Percentiles rank a stretch among this genome's conserved stretches.
Conservation (phyloP, 1,140 invertebrate genomes). For the Diabrotica virgifera region DNA sequence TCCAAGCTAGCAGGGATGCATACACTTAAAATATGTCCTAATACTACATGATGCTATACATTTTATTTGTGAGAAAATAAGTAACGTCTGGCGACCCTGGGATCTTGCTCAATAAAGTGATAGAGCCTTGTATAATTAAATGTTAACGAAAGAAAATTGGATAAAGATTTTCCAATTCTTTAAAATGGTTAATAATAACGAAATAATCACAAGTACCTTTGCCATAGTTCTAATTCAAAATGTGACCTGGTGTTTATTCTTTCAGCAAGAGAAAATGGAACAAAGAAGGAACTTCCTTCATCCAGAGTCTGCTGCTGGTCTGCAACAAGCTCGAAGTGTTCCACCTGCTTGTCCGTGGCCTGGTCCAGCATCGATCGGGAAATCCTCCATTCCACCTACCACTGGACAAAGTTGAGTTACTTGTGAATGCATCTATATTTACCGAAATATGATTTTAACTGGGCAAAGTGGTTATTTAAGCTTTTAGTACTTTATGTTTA, state of each 20-base stretch:
- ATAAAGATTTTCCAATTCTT: no score
- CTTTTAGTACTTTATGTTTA: no score
- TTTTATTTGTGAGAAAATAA: no score
- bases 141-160: no score
- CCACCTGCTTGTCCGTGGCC: conserved; percentile 47
- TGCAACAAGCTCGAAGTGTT: conserved; percentile 48
- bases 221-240: neutral
- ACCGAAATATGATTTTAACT: neutral
- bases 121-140: no score
- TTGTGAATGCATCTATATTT: conserved; percentile 1
- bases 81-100: no score
- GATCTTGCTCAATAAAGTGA: no score
- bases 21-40: no score
- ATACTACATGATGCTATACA: no score
- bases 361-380: conserved; percentile 44
- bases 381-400: conserved; percentile 47
- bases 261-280: conserved; percentile 59
- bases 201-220: neutral
- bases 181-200: no score
- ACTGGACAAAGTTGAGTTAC: conserved; percentile 41
- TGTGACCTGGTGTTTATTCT: neutral
- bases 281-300: conserved; percentile 80
- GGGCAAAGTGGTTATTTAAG: neutral
- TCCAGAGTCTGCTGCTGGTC: conserved; percentile 71
- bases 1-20: no score